Base-by-base conservation (phyloP, 2,888 invertebrate genomes). In the Zonitis immaculata region DNA sequence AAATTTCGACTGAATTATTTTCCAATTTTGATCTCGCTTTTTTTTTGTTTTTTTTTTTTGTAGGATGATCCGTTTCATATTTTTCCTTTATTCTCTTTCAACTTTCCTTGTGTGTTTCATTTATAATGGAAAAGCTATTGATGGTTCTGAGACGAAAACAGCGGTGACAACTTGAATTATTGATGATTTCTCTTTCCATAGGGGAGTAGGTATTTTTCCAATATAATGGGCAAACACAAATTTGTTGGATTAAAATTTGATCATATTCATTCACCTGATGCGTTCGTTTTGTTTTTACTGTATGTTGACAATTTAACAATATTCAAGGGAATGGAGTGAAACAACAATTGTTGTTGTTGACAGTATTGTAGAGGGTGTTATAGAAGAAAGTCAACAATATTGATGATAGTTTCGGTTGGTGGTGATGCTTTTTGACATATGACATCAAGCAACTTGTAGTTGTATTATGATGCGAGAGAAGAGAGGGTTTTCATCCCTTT, bases 121-220 rank as follows among this genome's bases (percentile, higher is more conserved):
- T 56, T 50, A 56, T 56, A 50, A 56, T 56, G 48, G 30, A 56
- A 14, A 26, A 52, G 49, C 46, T 27, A 49, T 51, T 54, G 54
- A 54, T 52, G 57, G 54, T 57, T 47, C 18, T 32, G 39, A 54
- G 57, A 57, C 53, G 56, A 56, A 55, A 56, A 56, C 52, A 53
- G n/a, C 48, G 44, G 53, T 42, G 57, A 57, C 57, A 57, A 49
- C 26, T 18, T 57, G 57, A 57, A 57, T 57, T 57, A 54, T 57
- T 54, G 57, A 57, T 57, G 54, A 54, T 44, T 27, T 18, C 26
- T 11, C 11, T 5, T 8, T 12, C 43, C 30, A 49, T n/a, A 52
- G 53, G 57, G 54, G 28, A 47, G 16, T 25, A n/a, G n/a, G n/a
- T n/a, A 51, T 22, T 18, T 46, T 16, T 26, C 12, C 43, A 27